Evolutionary conservation across 2,113 vertebrate species (phyloP).

Genomic region (Zingel zingel): DNA sequence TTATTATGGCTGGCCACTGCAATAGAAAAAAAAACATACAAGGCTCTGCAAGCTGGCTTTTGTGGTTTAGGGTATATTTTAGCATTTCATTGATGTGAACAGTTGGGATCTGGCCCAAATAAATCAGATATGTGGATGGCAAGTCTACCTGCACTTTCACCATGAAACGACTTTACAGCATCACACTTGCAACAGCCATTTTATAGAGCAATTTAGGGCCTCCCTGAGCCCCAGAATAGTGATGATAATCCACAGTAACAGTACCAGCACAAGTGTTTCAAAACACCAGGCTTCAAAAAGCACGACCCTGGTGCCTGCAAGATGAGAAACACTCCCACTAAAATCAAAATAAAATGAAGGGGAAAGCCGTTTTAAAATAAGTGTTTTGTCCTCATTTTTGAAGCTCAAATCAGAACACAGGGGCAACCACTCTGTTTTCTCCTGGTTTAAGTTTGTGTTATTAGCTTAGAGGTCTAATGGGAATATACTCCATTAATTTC

Average conservation of each 20-base stretch:
- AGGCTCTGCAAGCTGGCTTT: conserved; percentile 11
- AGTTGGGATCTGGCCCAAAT: conserved; percentile 25
- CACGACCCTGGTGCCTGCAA: not conserved
- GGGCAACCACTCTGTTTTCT: conserved; percentile 39
- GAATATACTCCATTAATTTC: conserved; percentile 77
- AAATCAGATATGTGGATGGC: conserved; percentile 43
- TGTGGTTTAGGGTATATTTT: conserved; percentile 2
- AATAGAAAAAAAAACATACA: not conserved
- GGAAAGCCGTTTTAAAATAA: conserved; percentile 23
- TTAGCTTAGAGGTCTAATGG: conserved; percentile 66
- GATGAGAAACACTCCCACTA: conserved; percentile 21
- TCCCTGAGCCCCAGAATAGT: conserved; percentile 25
- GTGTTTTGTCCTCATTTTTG: conserved; percentile 54
- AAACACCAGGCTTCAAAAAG: conserved; percentile 22
- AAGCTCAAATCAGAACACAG: conserved; percentile 40
- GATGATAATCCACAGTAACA: conserved; percentile 39
- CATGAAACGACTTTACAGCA: conserved; percentile 48
- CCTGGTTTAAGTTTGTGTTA: conserved; percentile 52
- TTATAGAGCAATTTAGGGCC: conserved; percentile 55
- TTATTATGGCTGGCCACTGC: not conserved
- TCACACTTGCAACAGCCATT: conserved; percentile 72
- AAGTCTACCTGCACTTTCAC: conserved; percentile 37
- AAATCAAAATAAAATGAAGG: conserved; percentile 18
- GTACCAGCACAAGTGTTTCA: not conserved
- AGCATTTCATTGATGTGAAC: conserved; percentile 15